Evolutionary conservation across 2,888 invertebrate species (phyloP).

Genomic region (Blastobasis lacticolella): DNA sequence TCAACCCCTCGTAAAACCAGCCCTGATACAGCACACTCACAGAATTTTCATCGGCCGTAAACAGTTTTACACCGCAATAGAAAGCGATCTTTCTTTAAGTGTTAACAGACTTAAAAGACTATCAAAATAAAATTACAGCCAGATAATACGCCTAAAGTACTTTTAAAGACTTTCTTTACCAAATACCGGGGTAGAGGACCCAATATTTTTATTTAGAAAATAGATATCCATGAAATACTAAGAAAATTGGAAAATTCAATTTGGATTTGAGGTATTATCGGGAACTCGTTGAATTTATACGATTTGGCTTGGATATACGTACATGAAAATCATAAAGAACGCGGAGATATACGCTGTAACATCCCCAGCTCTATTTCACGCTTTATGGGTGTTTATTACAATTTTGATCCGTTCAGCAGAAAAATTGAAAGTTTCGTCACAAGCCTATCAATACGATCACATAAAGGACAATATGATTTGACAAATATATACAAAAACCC

Average conservation of each 20-base stretch:
- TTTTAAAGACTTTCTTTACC: no score
- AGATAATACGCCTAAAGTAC: background rate
- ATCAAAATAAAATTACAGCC: constrained; percentile 7
- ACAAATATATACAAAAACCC: no score
- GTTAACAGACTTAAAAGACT: constrained; percentile 7
- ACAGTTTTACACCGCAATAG: constrained; percentile 9
- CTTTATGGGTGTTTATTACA: no score
- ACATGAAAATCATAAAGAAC: constrained; percentile 2
- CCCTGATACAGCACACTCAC: constrained; percentile 1
- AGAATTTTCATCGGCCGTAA: constrained; percentile 9
- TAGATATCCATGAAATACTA: constrained; percentile 1
- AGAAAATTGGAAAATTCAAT: constrained; percentile 16
- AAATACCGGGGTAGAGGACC: background rate
- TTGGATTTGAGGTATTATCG: constrained; percentile 14
- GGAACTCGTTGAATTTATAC: constrained; percentile 8
- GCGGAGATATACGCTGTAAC: background rate
- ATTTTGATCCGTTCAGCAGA: no score
- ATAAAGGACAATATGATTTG: no score
- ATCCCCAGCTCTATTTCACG: background rate
- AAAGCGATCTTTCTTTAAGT: constrained; percentile 5
- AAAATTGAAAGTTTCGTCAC: no score
- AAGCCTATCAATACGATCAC: no score
- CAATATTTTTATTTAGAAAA: constrained; percentile 3
- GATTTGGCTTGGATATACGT: constrained; percentile 2
- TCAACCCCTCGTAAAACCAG: background rate